Percentiles rank a stretch among this genome's conserved stretches.
These are phyloP conservation scores for Aphidius ervi DNA, from an alignment of 1,140 invertebrate species.

Conservation along the genomic window DNA sequence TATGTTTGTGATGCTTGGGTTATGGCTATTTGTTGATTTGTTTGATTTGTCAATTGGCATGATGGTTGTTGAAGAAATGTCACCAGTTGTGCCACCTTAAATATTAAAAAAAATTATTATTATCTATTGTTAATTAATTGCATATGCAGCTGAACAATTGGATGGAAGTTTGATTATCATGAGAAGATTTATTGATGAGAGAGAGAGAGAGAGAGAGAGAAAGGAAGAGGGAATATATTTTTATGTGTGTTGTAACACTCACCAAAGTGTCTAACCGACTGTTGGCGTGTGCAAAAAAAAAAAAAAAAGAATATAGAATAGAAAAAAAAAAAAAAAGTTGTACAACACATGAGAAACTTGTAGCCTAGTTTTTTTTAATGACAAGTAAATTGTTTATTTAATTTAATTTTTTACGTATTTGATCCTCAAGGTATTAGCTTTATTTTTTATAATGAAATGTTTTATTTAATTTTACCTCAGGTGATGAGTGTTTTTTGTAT, in stretches of 20 bases:
- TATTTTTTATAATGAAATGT: constrained; percentile 11
- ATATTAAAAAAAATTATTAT: constrained; percentile 2
- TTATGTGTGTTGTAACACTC: constrained; percentile 26
- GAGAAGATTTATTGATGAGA: too few relatives aligned
- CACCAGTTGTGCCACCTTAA: constrained; percentile 61
- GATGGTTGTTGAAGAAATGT: constrained; percentile 61
- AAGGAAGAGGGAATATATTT: too few relatives aligned
- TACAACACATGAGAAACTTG: constrained; percentile 7
- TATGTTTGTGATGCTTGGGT: constrained; percentile 30
- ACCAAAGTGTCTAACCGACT: constrained; percentile 47
- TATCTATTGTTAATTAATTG: too few relatives aligned
- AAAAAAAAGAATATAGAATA: not conserved
- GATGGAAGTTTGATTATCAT: too few relatives aligned
- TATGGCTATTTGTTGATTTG: constrained; percentile 30
- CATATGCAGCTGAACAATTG: too few relatives aligned
- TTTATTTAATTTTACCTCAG: constrained; percentile 43
- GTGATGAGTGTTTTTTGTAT: constrained; percentile 63
- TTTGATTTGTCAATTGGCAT: constrained; percentile 26
- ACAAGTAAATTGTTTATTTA: constrained; percentile 11
- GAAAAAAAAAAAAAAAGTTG: constrained; percentile 8
- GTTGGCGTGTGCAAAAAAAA: constrained; percentile 39
- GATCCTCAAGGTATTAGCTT: not conserved
- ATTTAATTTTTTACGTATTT: not conserved
- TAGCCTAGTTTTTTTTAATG: too few relatives aligned
- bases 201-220: constrained; percentile 9